A percentile compares a stretch with the other conserved stretches of the same genome.
These are phyloP conservation scores for Tethea ocularis DNA, from an alignment of 2,888 invertebrate genomes.

Conservation along the genomic window DNA sequence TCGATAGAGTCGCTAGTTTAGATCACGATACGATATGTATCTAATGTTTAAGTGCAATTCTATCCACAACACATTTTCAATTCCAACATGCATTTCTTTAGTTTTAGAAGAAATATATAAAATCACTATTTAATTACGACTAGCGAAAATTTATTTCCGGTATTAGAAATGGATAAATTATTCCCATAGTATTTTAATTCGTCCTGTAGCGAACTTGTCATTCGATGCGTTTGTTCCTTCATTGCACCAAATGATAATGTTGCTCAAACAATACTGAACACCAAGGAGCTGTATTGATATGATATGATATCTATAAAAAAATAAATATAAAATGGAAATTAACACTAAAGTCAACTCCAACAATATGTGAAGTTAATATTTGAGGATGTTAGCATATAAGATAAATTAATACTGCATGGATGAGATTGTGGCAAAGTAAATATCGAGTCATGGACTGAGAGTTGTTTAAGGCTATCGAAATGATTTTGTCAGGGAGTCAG, in stretches of 20 bases:
- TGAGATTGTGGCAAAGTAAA: constrained; percentile 49
- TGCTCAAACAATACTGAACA: constrained; percentile 41
- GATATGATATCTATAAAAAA: no score
- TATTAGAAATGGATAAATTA: constrained; percentile 24
- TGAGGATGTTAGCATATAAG: constrained; percentile 47
- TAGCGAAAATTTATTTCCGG: constrained; percentile 17
- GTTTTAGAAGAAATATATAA: constrained; percentile 38
- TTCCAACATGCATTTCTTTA: constrained; percentile 56
- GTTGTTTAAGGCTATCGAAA: constrained; percentile 51
- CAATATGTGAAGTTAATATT: constrained; percentile 29
- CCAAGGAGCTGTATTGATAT: constrained; percentile 23
- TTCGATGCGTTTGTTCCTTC: constrained; percentile 32
- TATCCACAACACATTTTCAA: constrained; percentile 36
- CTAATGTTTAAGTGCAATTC: constrained; percentile 56
- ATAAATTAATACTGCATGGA: constrained; percentile 48
- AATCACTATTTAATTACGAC: constrained; percentile 30
- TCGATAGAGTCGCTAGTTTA: constrained; percentile 73
- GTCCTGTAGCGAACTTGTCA: constrained; percentile 38
- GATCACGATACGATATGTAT: constrained; percentile 49
- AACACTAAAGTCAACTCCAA: constrained; percentile 15
- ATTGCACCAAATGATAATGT: constrained; percentile 37
- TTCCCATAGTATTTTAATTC: constrained; percentile 33
- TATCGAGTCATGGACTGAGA: constrained; percentile 69
- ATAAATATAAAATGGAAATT: background rate
- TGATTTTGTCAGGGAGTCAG: constrained; percentile 46